Evolutionary conservation across 92 coral and sea anemone genomes (phyloP).

Genomic region (Pocillopora meandrina): DNA sequence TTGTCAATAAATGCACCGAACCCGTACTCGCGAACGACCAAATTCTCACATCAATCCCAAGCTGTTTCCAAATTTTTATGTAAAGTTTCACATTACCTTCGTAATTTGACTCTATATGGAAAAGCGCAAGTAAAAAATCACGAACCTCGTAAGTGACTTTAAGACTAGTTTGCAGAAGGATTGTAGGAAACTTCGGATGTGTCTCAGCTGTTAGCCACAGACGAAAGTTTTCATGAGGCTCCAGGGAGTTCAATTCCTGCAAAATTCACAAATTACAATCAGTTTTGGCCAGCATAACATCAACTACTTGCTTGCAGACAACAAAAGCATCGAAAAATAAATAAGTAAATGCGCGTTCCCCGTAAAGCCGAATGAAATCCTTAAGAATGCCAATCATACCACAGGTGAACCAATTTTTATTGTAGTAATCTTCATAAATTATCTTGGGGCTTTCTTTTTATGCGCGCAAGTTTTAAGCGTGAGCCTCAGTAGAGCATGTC

Average conservation of each 20-base stretch:
- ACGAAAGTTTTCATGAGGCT: conserved; percentile 95
- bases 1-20: no score
- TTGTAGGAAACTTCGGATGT: conserved; percentile 97
- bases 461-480: no score
- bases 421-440: no score
- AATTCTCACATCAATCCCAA: no score
- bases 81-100: neutral
- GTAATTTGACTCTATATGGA: neutral
- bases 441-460: no score
- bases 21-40: no score
- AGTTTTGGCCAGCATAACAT: neutral
- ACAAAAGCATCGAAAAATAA: neutral
- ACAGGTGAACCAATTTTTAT: no score
- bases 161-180: conserved; percentile 91
- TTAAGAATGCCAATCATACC: no score
- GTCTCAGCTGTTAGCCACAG: conserved; percentile 97
- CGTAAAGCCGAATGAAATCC: no score
- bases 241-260: conserved; percentile 92
- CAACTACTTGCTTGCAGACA: neutral
- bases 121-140: neutral
- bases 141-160: conserved; percentile 96
- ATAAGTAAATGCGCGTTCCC: no score
- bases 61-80: no score
- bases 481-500: no score
- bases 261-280: neutral